These are phyloP conservation scores for Drosophila maculinotata DNA, from an alignment of 2,888 invertebrate genomes.

Conservation along the genomic window DNA sequence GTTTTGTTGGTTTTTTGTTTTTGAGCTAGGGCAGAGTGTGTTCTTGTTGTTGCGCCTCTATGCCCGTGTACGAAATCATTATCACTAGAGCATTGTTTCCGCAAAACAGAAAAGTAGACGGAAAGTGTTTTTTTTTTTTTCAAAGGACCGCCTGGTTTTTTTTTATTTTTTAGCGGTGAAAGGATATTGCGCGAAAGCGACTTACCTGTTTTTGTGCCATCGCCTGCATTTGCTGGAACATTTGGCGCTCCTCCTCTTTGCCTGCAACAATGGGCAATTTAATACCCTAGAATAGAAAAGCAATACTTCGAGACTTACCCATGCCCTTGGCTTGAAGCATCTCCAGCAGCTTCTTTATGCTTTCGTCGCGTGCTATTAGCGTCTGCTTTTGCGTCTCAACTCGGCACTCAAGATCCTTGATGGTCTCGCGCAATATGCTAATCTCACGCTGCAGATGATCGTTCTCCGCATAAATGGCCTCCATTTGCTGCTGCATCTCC, in stretches of 20 bases:
- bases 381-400: constrained; percentile 99
- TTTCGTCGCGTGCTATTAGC: constrained; percentile 97
- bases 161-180: constrained; percentile 20
- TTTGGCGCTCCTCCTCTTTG: constrained; percentile 97
- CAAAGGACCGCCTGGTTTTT: constrained; percentile 26
- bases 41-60: constrained; percentile 17
- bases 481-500: constrained; percentile 96
- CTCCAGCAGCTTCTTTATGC: constrained; percentile 98
- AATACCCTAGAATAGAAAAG: too few relatives aligned
- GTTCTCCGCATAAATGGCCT: constrained; percentile 96
- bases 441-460: constrained; percentile 97
- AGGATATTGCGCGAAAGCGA: constrained; percentile 18
- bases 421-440: constrained; percentile 95
- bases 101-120: constrained; percentile 49
- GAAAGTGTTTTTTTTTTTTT: constrained; percentile 24
- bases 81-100: constrained; percentile 79
- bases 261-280: constrained; percentile 86
- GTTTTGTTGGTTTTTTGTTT: constrained; percentile 36
- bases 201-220: constrained; percentile 98
- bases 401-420: constrained; percentile 97
- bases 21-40: constrained; percentile 27
- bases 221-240: constrained; percentile 98
- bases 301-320: too few relatives aligned
- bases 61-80: constrained; percentile 75
- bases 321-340: constrained; percentile 99